A percentile compares a stretch with the other conserved stretches of the same genome.
phyloP scores from a whole-genome alignment of 2,113 vertebrate genomes.

The Ranitomeya imitator region DNA sequence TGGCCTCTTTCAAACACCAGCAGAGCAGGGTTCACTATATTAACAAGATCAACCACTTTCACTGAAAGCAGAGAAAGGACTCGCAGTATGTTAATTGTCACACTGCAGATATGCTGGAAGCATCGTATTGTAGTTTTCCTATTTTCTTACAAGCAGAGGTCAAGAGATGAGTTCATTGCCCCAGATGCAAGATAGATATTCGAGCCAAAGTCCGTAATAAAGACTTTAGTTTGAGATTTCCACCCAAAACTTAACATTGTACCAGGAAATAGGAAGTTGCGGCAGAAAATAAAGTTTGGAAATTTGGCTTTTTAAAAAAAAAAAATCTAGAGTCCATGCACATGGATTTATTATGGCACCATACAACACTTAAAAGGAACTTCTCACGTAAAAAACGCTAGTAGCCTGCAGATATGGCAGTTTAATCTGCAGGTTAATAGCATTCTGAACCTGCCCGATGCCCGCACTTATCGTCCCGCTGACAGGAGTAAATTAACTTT shows the following conservation, averaged over 20 bases:
- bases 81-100: slow-evolving; percentile 41
- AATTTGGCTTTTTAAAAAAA: too few species aligned
- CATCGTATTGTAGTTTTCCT: slow-evolving; percentile 6
- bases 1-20: not conserved
- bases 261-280: not conserved
- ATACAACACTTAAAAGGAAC: too few species aligned
- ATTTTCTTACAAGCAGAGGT: slow-evolving; percentile 6
- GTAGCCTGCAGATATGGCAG: too few species aligned
- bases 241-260: not conserved
- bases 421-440: too few species aligned
- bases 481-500: too few species aligned
- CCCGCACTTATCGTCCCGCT: too few species aligned
- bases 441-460: too few species aligned
- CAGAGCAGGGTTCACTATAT: slow-evolving; percentile 43
- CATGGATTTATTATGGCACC: too few species aligned
- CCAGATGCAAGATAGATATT: not conserved
- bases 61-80: not conserved
- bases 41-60: slow-evolving; percentile 13
- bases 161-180: not conserved
- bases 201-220: not conserved
- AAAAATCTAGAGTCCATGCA: too few species aligned
- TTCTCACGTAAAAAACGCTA: too few species aligned
- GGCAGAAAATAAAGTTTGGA: too few species aligned
- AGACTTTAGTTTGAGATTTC: not conserved
- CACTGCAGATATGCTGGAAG: slow-evolving; percentile 1